phyloP scores from a whole-genome alignment of 2,888 invertebrate genomes.

The Cylloceria caligata region DNA sequence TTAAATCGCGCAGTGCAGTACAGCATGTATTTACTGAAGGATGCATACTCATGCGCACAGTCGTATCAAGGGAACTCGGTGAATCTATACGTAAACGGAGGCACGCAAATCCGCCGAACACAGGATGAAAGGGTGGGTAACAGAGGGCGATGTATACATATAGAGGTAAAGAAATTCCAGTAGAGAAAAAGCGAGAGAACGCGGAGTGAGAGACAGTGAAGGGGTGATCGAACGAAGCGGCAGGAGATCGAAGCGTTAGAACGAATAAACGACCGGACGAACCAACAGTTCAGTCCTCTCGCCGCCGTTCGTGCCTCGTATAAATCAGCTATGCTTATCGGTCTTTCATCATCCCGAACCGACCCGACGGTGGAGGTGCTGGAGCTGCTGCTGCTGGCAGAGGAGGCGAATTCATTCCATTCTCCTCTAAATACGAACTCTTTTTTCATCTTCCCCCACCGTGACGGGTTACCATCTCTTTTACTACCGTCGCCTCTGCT shows the following conservation, averaged over 20 bases:
- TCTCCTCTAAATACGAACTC: conserved; percentile 84
- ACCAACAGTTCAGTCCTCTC: conserved; percentile 77
- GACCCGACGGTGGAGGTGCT: conserved; percentile 34
- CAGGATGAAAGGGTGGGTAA: conserved; percentile 68
- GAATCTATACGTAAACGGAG: conserved; percentile 80
- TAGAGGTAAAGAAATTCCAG: conserved; percentile 58
- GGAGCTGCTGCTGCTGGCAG: conserved; percentile 56
- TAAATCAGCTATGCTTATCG: conserved; percentile 85
- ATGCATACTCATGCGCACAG: neutral
- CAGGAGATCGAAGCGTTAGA: conserved; percentile 74
- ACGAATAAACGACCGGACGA: conserved; percentile 72
- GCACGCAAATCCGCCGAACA: conserved; percentile 69
- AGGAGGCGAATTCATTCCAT: conserved; percentile 84
- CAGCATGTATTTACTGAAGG: neutral
- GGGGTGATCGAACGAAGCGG: conserved; percentile 60
- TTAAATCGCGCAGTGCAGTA: neutral
- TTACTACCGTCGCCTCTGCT: conserved; percentile 17
- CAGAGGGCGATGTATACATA: conserved; percentile 54
- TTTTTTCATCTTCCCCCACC: conserved; percentile 74
- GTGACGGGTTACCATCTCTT: conserved; percentile 5
- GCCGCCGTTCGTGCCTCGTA: conserved; percentile 80
- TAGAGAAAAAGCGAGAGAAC: conserved; percentile 51
- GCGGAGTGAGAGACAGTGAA: conserved; percentile 13
- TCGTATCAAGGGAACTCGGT: neutral
- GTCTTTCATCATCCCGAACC: conserved; percentile 82